Evolutionary conservation across 2,888 invertebrate species (phyloP).

Genomic region (Thera obeliscata): DNA sequence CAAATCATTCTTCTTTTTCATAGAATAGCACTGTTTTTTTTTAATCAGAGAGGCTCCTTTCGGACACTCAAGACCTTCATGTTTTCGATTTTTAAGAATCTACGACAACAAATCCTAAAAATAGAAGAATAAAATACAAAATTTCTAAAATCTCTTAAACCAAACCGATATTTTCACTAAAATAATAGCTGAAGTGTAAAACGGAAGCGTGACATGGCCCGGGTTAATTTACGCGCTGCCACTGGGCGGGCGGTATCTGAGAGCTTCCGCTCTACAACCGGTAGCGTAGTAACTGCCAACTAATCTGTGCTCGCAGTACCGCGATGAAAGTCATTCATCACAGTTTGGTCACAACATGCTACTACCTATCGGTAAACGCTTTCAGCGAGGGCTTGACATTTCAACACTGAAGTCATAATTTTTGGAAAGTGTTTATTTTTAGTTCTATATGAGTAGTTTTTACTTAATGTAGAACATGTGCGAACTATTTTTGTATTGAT

Average conservation of each 20-base stretch:
- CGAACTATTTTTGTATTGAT: too few relatives aligned
- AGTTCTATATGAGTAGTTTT: slow-evolving; percentile 6
- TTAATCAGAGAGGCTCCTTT: too few relatives aligned
- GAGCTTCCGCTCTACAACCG: slow-evolving; percentile 65
- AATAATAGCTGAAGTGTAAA: slow-evolving; percentile 52
- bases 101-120: neutral
- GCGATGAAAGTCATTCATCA: slow-evolving; percentile 77
- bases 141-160: neutral
- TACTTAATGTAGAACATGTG: too few relatives aligned
- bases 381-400: slow-evolving; percentile 41
- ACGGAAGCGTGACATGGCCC: slow-evolving; percentile 63
- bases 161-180: slow-evolving; percentile 21
- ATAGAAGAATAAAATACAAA: neutral
- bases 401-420: slow-evolving; percentile 36
- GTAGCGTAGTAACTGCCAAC: slow-evolving; percentile 43
- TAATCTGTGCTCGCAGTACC: slow-evolving; percentile 22
- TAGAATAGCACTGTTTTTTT: too few relatives aligned
- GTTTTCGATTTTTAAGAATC: too few relatives aligned
- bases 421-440: slow-evolving; percentile 26
- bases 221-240: slow-evolving; percentile 69
- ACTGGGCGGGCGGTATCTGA: slow-evolving; percentile 70
- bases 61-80: too few relatives aligned
- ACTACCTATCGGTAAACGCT: slow-evolving; percentile 58
- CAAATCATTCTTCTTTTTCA: too few relatives aligned
- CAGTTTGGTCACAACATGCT: slow-evolving; percentile 68